Percentiles rank a stretch among this genome's conserved stretches.
phyloP scores from a whole-genome alignment of 30 jellyfish, hydroid and myxozoan genomes.

The Catostylus mosaicus region DNA sequence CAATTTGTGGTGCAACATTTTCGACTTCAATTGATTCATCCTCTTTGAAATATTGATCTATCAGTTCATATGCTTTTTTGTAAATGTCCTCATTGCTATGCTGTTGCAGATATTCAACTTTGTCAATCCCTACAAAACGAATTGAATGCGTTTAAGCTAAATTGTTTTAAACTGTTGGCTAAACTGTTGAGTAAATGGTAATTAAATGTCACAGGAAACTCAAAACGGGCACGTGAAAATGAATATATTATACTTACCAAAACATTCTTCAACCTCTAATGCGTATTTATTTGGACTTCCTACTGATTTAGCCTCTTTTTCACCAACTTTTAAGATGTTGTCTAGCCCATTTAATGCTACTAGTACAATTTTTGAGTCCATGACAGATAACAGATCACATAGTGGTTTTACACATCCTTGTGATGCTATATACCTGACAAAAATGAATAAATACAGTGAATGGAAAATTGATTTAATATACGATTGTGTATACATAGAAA shows the following conservation, averaged over 20 bases:
- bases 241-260: conserved; percentile 85
- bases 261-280: conserved; percentile 93
- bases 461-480: no score
- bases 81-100: conserved; percentile 88
- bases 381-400: conserved; percentile 89
- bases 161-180: no score
- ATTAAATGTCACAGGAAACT: no score
- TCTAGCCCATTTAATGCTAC: conserved; percentile 95
- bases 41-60: conserved; percentile 81
- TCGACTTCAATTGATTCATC: conserved; percentile 72
- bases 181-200: no score
- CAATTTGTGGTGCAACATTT: conserved; percentile 47
- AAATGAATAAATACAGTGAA: background rate
- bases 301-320: conserved; percentile 48
- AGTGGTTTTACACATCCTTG: conserved; percentile 93
- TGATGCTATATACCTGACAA: conserved; percentile 80
- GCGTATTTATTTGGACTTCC: conserved; percentile 79
- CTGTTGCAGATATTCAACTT: conserved; percentile 89
- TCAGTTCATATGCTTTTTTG: conserved; percentile 80
- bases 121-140: conserved; percentile 78
- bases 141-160: no score
- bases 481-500: no score
- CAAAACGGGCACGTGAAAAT: no score
- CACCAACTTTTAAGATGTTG: conserved; percentile 87
- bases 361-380: conserved; percentile 89